These are phyloP conservation scores for Drosophila littoralis DNA, from an alignment of 1,140 invertebrate genomes.

Conservation along the genomic window DNA sequence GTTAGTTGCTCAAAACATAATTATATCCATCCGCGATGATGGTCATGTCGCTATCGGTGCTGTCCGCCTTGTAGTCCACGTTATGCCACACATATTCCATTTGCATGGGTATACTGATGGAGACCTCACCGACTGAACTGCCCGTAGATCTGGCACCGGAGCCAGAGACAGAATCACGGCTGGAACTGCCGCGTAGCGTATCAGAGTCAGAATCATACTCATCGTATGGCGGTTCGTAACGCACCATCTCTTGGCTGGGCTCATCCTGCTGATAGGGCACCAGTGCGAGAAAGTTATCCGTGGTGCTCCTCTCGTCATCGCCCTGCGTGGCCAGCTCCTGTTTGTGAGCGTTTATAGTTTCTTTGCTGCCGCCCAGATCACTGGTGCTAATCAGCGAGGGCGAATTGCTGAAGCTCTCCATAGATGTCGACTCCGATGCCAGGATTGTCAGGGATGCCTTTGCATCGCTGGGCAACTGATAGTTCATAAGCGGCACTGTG, in stretches of 20 bases:
- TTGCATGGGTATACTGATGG: slow-evolving; percentile 42
- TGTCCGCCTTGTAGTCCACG: slow-evolving; percentile 27
- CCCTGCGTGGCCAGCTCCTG: neutral
- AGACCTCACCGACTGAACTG: slow-evolving; percentile 19
- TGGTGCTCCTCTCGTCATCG: slow-evolving; percentile 1
- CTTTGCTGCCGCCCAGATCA: neutral
- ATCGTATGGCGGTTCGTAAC: neutral
- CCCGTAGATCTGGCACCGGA: neutral
- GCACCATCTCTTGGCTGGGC: slow-evolving; percentile 29
- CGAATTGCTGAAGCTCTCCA: neutral
- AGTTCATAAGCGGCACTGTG: neutral
- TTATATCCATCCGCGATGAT: slow-evolving; percentile 49
- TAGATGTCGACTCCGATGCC: neutral
- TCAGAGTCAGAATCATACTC: neutral
- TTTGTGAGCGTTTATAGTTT: neutral
- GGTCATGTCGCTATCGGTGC: slow-evolving; percentile 60
- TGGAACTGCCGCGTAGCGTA: neutral
- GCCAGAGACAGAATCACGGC: neutral
- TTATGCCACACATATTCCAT: slow-evolving; percentile 62
- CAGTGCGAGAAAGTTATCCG: slow-evolving; percentile 24
- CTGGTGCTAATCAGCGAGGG: neutral
- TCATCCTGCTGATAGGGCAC: slow-evolving; percentile 36
- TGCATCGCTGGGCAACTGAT: neutral
- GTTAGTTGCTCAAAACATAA: slow-evolving; percentile 23
- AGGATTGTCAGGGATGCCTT: neutral